phyloP scores from a whole-genome alignment of 2,797 vertebrate genomes.

The Xiphorhynchus erythropygius region DNA sequence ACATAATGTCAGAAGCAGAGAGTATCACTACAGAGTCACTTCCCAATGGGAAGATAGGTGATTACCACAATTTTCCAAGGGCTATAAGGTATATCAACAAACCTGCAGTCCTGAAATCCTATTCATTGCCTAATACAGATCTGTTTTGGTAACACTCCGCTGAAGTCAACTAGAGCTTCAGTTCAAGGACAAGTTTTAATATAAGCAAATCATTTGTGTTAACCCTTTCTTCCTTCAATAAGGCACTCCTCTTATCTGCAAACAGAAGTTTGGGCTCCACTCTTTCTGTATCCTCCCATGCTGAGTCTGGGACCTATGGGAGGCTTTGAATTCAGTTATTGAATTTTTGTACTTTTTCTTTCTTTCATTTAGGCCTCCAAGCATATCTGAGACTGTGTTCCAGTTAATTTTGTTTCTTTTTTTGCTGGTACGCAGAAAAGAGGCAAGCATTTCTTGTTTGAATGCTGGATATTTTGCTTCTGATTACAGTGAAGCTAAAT shows the following conservation, averaged over 20 bases:
- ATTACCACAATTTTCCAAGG: not conserved
- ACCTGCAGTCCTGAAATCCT: not conserved
- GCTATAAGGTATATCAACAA: not conserved
- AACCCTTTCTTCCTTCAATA: not conserved
- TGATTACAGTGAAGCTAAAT: not conserved
- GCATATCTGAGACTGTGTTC: not conserved
- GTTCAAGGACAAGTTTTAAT: not conserved
- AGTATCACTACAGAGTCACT: not conserved
- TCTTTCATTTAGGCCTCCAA: not conserved
- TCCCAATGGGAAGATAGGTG: not conserved
- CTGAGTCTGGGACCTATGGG: not conserved
- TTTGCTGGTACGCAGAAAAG: not conserved
- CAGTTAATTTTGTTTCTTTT: not conserved
- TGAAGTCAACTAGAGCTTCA: not conserved
- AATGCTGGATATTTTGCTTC: not conserved
- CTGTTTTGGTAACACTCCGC: not conserved
- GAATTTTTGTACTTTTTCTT: not conserved
- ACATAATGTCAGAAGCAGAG: not conserved
- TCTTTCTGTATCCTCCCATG: not conserved
- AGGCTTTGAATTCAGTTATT: not conserved
- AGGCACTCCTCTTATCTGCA: not conserved
- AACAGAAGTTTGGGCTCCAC: not conserved
- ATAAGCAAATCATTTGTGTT: not conserved
- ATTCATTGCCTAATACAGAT: not conserved
- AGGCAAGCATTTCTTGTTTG: not conserved